Percentiles rank a stretch among this genome's conserved stretches.
Conservation (phyloP, 1,140 invertebrate genomes). For the Achatina immaculata region DNA sequence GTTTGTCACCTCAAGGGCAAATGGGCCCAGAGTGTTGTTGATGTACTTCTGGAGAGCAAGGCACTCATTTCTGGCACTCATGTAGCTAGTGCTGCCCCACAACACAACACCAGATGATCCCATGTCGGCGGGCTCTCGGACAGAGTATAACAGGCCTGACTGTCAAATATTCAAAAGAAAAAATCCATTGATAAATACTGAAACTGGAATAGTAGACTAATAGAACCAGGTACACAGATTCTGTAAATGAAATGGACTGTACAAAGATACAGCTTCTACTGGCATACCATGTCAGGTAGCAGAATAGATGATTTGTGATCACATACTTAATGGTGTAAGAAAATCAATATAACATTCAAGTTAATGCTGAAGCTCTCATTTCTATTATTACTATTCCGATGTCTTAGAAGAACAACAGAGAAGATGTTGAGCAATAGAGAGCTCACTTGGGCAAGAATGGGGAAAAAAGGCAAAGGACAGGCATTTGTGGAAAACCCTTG, state of each 20-base stretch:
- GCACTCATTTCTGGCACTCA: constrained; percentile 41
- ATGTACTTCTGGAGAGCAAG: constrained; percentile 41
- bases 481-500: no score
- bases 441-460: no score
- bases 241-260: neutral
- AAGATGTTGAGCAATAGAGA: no score
- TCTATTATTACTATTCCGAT: no score
- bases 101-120: constrained; percentile 47
- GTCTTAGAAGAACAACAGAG: no score
- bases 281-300: neutral
- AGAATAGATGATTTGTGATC: no score
- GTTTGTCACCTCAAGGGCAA: constrained; percentile 38
- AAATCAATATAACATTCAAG: no score
- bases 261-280: neutral
- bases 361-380: no score
- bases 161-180: constrained; percentile 36
- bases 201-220: neutral
- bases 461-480: no score
- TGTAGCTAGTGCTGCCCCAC: constrained; percentile 41
- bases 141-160: constrained; percentile 41
- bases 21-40: constrained; percentile 45
- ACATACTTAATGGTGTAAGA: no score
- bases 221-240: neutral
- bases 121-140: constrained; percentile 42
- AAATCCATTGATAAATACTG: neutral